These are phyloP conservation scores for Congeria kusceri DNA, from an alignment of 2,888 invertebrate species.

Conservation along the genomic window DNA sequence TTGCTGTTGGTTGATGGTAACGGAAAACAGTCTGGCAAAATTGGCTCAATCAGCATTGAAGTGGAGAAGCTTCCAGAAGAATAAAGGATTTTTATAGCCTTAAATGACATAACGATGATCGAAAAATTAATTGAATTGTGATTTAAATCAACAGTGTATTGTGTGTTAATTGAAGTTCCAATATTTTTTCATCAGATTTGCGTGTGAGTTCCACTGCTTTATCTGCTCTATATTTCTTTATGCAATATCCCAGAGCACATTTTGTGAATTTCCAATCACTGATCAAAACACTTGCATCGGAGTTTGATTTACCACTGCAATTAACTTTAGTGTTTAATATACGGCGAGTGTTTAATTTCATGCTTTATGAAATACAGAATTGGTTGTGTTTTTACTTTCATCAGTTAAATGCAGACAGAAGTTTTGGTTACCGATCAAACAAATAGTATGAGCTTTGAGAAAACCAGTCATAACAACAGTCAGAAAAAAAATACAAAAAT, in stretches of 20 bases:
- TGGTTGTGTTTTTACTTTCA: too few species aligned
- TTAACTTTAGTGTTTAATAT: slow-evolving; percentile 1
- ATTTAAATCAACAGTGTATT: slow-evolving; percentile 30
- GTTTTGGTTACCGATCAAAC: too few species aligned
- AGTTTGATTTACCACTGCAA: neutral
- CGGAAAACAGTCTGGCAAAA: slow-evolving; percentile 9
- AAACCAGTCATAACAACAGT: too few species aligned
- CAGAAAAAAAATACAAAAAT: too few species aligned
- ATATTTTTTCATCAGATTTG: slow-evolving; percentile 5
- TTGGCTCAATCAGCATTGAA: slow-evolving; percentile 19
- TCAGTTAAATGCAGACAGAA: too few species aligned
- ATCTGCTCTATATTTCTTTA: too few species aligned
- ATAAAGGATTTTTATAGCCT: slow-evolving; percentile 20
- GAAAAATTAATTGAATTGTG: slow-evolving; percentile 48
- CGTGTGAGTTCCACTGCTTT: too few species aligned
- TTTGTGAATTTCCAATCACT: too few species aligned
- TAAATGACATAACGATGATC: slow-evolving; percentile 45
- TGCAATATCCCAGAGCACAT: too few species aligned
- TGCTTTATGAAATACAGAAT: too few species aligned
- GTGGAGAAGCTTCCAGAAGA: slow-evolving; percentile 14
- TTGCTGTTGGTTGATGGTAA: slow-evolving; percentile 12
- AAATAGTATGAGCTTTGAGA: too few species aligned
- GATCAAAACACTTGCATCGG: neutral
- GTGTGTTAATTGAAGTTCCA: slow-evolving; percentile 21
- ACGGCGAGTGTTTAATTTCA: too few species aligned